phyloP scores from a whole-genome alignment of 2,888 invertebrate species.

The Drosophila neonasuta region DNA sequence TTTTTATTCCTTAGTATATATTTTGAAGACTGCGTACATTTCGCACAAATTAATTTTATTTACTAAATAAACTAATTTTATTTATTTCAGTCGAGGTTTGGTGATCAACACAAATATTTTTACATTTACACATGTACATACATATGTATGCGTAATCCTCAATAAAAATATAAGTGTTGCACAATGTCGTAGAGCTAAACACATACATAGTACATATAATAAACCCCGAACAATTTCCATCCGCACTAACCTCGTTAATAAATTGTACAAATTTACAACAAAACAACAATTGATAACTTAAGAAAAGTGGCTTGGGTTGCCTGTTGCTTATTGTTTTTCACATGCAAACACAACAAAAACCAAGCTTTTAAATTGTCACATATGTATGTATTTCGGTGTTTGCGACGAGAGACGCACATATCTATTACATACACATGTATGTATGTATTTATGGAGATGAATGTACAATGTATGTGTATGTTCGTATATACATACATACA shows the following conservation, averaged over 20 bases:
- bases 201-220: not conserved
- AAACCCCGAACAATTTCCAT: not conserved
- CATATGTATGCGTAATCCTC: not conserved
- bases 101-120: not conserved
- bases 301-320: not conserved
- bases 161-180: not conserved
- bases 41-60: not conserved
- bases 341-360: not conserved
- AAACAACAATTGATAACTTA: not conserved
- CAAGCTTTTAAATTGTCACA: not conserved
- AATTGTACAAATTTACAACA: not conserved
- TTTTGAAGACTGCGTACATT: not conserved
- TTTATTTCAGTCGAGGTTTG: not conserved
- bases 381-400: not conserved
- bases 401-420: not conserved
- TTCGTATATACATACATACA: no score
- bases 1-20: not conserved
- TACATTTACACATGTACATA: not conserved
- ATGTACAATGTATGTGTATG: no score
- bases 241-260: not conserved
- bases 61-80: not conserved
- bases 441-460: no score
- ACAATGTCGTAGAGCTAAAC: not conserved
- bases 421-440: no score
- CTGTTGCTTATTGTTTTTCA: not conserved